phyloP scores from a whole-genome alignment of 2,888 invertebrate species.

The Pandemis corylana region DNA sequence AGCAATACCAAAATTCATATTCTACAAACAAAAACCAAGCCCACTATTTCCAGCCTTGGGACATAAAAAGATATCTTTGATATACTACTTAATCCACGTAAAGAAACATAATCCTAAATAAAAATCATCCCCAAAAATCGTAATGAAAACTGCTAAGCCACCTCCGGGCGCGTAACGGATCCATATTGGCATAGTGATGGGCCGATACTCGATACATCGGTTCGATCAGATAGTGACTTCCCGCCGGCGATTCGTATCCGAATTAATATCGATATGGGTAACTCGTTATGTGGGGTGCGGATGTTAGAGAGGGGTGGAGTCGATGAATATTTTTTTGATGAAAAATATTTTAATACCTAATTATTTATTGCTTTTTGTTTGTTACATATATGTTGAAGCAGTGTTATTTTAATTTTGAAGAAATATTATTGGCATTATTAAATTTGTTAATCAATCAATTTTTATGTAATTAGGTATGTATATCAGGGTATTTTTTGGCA shows the following conservation, averaged over 20 bases:
- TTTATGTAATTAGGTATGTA: too few species aligned
- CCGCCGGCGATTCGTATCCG: constrained; percentile 79
- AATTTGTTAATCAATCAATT: too few species aligned
- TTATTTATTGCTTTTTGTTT: not conserved
- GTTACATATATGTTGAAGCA: too few species aligned
- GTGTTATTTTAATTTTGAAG: too few species aligned
- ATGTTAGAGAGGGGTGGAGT: constrained; percentile 13
- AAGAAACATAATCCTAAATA: constrained; percentile 24
- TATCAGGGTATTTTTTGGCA: too few species aligned
- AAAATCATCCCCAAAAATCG: constrained; percentile 31
- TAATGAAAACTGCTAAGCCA: constrained; percentile 41
- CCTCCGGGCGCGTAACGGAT: constrained; percentile 65
- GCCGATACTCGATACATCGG: constrained; percentile 55
- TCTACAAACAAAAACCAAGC: not conserved
- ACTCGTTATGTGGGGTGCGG: constrained; percentile 68
- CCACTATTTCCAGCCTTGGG: not conserved
- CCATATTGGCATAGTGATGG: constrained; percentile 47
- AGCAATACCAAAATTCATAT: not conserved
- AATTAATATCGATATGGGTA: constrained; percentile 75
- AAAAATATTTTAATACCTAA: too few species aligned
- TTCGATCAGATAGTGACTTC: constrained; percentile 47
- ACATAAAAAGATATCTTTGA: not conserved
- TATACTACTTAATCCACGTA: too few species aligned
- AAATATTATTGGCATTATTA: too few species aligned
- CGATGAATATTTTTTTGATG: not conserved